Evolutionary conservation across 2,797 vertebrate species (phyloP).

Genomic region (Helarctos malayanus): DNA sequence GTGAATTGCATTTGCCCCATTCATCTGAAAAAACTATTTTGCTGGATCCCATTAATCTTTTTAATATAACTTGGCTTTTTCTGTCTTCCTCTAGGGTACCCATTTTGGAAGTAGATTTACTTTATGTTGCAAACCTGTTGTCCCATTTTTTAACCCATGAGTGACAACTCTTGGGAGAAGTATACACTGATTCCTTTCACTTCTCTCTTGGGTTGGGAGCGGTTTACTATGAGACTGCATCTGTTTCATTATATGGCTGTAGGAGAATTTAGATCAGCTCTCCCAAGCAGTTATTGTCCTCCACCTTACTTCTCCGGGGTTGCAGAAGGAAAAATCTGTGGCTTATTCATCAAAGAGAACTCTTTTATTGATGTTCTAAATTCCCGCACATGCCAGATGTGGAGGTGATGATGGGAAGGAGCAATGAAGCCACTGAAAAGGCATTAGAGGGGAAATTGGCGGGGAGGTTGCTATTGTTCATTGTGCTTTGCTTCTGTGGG

Average conservation of each 20-base stretch:
- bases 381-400: background rate
- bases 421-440: background rate
- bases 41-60: slow-evolving; percentile 60
- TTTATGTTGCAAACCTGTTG: slow-evolving; percentile 50
- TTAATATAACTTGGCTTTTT: slow-evolving; percentile 60
- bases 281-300: background rate
- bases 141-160: slow-evolving; percentile 48
- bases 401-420: background rate
- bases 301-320: background rate
- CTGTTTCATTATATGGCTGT: background rate
- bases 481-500: too few relatives aligned
- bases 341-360: background rate
- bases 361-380: background rate
- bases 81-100: slow-evolving; percentile 44
- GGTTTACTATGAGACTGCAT: background rate
- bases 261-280: background rate
- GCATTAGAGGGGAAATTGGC: background rate
- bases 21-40: slow-evolving; percentile 56
- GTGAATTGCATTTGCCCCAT: slow-evolving; percentile 36
- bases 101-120: slow-evolving; percentile 67
- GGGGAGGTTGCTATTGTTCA: background rate
- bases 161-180: slow-evolving; percentile 43
- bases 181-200: background rate
- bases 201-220: background rate
- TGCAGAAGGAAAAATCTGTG: slow-evolving; percentile 7